Evolutionary conservation across 1,140 invertebrate species (phyloP).

Genomic region (Eciton burchellii): DNA sequence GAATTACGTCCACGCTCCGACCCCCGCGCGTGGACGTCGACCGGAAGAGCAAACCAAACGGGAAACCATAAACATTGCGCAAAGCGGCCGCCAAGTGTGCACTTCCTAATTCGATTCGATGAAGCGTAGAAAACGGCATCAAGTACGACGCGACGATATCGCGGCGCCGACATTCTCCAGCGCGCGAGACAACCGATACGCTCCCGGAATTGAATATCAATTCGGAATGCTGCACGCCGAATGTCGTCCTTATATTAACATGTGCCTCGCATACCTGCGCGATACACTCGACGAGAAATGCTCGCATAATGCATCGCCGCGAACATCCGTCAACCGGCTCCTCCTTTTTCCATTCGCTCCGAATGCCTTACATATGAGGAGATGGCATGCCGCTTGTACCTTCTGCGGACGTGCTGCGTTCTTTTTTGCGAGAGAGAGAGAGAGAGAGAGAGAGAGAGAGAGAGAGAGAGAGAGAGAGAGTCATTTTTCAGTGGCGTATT

Average conservation of each 20-base stretch:
- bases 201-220: constrained; percentile 36
- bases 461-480: background rate
- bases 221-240: background rate
- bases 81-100: constrained; percentile 13
- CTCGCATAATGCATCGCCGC: constrained; percentile 30
- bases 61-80: constrained; percentile 59
- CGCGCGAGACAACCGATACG: background rate
- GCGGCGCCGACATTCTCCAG: background rate
- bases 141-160: background rate
- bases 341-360: constrained; percentile 30
- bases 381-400: constrained; percentile 38
- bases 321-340: constrained; percentile 31
- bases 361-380: constrained; percentile 31
- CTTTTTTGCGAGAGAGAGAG: constrained; percentile 29
- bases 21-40: constrained; percentile 26
- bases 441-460: background rate
- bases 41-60: constrained; percentile 1
- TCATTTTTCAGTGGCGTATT: constrained; percentile 40
- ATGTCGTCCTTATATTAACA: constrained; percentile 6
- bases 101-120: too few species aligned
- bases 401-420: constrained; percentile 32
- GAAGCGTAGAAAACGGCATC: too few species aligned
- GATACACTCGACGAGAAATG: constrained; percentile 6
- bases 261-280: background rate
- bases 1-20: constrained; percentile 61